Evolutionary conservation across 2,113 vertebrate species (phyloP).

Genomic region (Gobiocypris rarus): DNA sequence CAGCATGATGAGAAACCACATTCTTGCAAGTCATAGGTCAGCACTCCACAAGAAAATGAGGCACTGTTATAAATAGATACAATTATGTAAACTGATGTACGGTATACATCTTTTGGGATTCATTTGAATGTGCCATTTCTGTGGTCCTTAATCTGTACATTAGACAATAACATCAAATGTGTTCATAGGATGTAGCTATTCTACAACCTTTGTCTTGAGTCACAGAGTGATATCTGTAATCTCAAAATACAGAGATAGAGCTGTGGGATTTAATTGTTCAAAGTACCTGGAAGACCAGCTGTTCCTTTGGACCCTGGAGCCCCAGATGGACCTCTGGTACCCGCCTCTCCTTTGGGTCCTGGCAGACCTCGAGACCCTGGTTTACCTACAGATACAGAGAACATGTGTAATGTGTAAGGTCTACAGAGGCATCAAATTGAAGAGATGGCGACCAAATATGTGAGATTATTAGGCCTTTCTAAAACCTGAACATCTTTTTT

Average conservation of each 20-base stretch:
- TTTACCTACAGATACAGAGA: conserved; percentile 67
- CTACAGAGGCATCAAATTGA: too few species aligned
- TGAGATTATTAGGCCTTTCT: too few species aligned
- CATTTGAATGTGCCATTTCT: neutral
- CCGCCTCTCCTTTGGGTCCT: conserved; percentile 81
- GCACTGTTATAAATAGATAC: conserved; percentile 36
- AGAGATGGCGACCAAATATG: too few species aligned
- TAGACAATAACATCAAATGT: neutral
- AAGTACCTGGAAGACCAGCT: conserved; percentile 83
- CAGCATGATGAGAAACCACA: conserved; percentile 51
- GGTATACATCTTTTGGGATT: neutral
- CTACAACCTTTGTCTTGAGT: neutral
- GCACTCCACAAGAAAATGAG: conserved; percentile 40
- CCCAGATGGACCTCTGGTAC: conserved; percentile 77
- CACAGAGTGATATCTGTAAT: neutral
- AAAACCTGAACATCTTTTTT: too few species aligned
- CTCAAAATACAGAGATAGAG: neutral
- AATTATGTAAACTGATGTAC: conserved; percentile 12
- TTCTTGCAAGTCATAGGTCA: conserved; percentile 56
- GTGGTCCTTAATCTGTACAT: neutral
- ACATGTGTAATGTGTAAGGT: conserved; percentile 48
- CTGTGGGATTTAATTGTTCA: neutral
- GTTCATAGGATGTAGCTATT: neutral
- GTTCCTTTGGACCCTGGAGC: conserved; percentile 80
- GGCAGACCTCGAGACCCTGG: conserved; percentile 74